Base-by-base conservation (phyloP, 1,140 invertebrate genomes). In the Drosophila aff. region DNA sequence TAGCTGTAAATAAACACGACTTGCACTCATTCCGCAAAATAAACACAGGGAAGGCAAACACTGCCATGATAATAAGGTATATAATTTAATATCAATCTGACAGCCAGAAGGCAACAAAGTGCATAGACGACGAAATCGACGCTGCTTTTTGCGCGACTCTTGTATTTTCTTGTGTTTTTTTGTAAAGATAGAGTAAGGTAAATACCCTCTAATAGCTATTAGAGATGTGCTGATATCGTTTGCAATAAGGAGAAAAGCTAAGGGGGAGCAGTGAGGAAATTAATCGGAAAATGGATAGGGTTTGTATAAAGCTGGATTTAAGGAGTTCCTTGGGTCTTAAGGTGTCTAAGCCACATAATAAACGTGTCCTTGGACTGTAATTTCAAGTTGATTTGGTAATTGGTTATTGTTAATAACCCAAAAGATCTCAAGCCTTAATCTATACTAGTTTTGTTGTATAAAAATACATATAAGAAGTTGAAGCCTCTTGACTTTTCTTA, bases 71-170 rank as follows among this genome's bases (percentile, higher is more conserved):
- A 89, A 89, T 89, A 89, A 89, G 84, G 84, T 90, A 89, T 89
- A 89, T 89, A 89, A 89, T 89, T 89, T 89, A 89, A 89, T 89
- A 89, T 89, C 84, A 89, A 89, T 89, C 84, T 89, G 85, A 89
- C 85, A 89, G 85, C 85, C 85, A 89, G 85, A 89, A 89, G 84
- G 85, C 85, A 90, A 89, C 85, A 89, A 89, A 89, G 84, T 87
- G 84, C 84, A 41, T 28, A 53, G 23, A 57, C 49, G 49, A 67
- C 59, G 69, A 76, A 40, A 66, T 47, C 47, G 64, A 65, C 59
- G 75, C 66, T 71, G 66, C 64, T 69, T 83, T 82, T 72, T 75
- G 65, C 74, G 83, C 69, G 74, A 77, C 80, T 72, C 41, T 79
- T 85, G 3, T 5, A 38, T 85, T 74, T 85, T 85, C 74, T 81